Evolutionary conservation across 2,888 invertebrate species (phyloP), one percentile per base, ranked within the genome.

Genomic region (Beris chalybata): DNA sequence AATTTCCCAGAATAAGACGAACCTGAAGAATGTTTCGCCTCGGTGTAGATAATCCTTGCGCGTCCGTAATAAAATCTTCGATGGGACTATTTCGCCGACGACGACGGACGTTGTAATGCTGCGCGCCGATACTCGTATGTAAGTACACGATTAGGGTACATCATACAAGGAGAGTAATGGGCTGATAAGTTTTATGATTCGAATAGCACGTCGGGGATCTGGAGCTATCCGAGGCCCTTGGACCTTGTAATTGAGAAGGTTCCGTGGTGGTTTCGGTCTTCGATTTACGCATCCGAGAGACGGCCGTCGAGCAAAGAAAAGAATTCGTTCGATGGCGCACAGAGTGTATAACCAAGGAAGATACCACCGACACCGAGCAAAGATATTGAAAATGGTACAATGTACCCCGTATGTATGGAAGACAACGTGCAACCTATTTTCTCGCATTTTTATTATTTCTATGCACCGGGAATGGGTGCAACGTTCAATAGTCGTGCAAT

Each of bases 401-500:
- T 48, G 13, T 48, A 11, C 15, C 9, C n/a, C n/a, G 22, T 12
- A 4, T 48, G 4, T 11, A 48, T 12, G 48, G 4, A 9, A 29
- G 50, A n/a, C 15, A 22, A 50, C n/a, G 52, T 38, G 45, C 15
- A 50, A 9, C 31, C 50, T 31, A 22, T 38, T 11, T 31, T n/a
- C 50, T 50, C 31, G 38, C 50, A 32, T 38, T 32, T 47, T 50
- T 15, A 50, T 50, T 61, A 59, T 59, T 59, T 43, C 50, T 52
- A 61, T 61, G 50, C 50, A 61, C 47, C 50, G 22, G 50, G 50
- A 57, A 64, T 66, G 67, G 64, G 69, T 65, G 69, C 65, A 67
- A 66, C 61, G 64, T 64, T 65, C 67, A 69, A 67, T 65, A 65
- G 65, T 69, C 69, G 69, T 69, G 69, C 69, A 69, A 69, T 69